Evolutionary conservation across 2,888 invertebrate species (phyloP), one percentile per base, ranked within the genome.

Genomic region (Lasioglossum pauxillum): DNA sequence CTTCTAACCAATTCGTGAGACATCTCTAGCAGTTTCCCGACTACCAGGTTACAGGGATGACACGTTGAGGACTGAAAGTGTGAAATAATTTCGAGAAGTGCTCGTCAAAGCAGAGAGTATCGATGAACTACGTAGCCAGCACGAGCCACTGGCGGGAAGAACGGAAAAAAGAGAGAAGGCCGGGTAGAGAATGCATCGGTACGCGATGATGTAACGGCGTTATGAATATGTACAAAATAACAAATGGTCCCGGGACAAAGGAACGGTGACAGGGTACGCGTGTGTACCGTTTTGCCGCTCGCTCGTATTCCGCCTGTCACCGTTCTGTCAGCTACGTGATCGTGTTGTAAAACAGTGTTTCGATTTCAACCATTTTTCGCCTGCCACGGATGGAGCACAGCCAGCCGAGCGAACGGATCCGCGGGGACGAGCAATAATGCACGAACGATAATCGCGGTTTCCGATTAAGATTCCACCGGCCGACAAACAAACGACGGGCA

Each of bases 221-320:
- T 94, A 94, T 93, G 94, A 94, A 94, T 94, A 94, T 94, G 93
- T 91, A 93, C 88, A 92, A 93, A 94, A 93, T 92, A 94, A 94
- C 93, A 92, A 93, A 93, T 89, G 92, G 90, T 88, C 82, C 88
- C 89, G 23, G 89, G 75, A 93, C 93, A 92, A 93, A 91, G 90
- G 91, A 92, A 91, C 87, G 90, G 88, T 89, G 92, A 90, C 90
- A 87, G 89, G 88, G 86, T 83, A 87, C 75, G 85, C 87, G 88
- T 79, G 84, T 86, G 88, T 83, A 87, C 89, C 89, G 90, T 69
- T 87, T 82, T 73, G 72, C 73, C 23, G 53, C 74, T 87, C 79
- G 79, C 81, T 82, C 75, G 80, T 89, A 90, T 90, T 89, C 85
- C 85, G 88, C 86, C 46, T 73, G 91, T 91, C 92, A 90, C 86